Conservation (phyloP, 2,888 invertebrate species). For the Tetragonisca angustula region DNA sequence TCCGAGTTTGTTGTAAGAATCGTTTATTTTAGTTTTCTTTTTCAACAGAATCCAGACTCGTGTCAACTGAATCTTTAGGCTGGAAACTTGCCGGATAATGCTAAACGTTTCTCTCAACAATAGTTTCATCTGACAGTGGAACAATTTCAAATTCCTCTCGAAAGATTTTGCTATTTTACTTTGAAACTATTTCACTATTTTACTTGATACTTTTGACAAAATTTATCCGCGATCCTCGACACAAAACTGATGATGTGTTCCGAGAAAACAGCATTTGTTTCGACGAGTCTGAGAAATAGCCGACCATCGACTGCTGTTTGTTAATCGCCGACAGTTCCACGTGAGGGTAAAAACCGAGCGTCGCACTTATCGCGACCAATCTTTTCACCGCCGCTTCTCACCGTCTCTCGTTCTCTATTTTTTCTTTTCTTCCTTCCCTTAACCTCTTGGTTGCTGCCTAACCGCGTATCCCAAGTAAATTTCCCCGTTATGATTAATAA, state of each 20-base stretch:
- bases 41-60: no score
- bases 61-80: no score
- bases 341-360: slow-evolving; percentile 50
- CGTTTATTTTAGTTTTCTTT: no score
- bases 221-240: neutral
- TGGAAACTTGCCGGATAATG: no score
- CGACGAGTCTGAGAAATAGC: slow-evolving; percentile 35
- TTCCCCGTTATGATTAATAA: slow-evolving; percentile 60
- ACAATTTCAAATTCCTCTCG: no score
- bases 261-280: slow-evolving; percentile 2
- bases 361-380: slow-evolving; percentile 41
- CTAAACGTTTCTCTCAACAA: no score
- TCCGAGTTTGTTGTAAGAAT: neutral
- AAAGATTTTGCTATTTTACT: no score
- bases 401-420: neutral
- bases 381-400: slow-evolving; percentile 13
- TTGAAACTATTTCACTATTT: no score
- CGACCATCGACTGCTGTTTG: slow-evolving; percentile 46
- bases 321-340: slow-evolving; percentile 53
- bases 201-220: neutral
- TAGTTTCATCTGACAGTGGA: no score
- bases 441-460: neutral
- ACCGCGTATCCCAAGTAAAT: slow-evolving; percentile 45
- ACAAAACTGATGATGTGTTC: neutral
- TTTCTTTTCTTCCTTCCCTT: neutral